Conservation (phyloP, 1,140 invertebrate species). For the Orussus abietinus region DNA sequence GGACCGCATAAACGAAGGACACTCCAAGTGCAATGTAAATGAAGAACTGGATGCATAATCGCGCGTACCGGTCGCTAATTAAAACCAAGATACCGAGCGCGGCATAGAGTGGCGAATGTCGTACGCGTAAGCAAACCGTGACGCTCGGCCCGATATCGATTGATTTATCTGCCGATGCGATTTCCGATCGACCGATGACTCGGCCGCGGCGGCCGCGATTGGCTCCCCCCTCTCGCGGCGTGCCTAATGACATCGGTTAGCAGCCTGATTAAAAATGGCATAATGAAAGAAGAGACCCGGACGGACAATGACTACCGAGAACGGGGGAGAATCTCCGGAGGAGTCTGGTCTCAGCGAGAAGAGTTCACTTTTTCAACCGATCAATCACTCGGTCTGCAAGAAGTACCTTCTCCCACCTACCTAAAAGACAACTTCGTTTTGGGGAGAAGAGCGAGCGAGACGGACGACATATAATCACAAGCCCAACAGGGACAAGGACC, state of each 20-base stretch:
- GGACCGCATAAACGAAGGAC: too few species aligned
- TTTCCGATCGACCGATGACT: constrained; percentile 17
- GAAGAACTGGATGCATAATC: too few species aligned
- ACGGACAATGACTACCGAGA: constrained; percentile 32
- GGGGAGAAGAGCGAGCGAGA: constrained; percentile 1
- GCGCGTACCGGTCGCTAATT: too few species aligned
- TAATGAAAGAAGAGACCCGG: constrained; percentile 40
- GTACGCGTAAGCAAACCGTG: constrained; percentile 25
- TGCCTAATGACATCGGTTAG: constrained; percentile 29
- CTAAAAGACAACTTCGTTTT: constrained; percentile 21
- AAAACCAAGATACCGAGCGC: constrained; percentile 8
- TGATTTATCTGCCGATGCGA: constrained; percentile 36
- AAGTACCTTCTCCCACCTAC: constrained; percentile 35
- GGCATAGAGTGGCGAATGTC: constrained; percentile 13
- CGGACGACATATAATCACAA: constrained; percentile 8
- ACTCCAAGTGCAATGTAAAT: too few species aligned
- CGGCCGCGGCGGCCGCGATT: background rate
- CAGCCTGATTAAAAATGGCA: constrained; percentile 46
- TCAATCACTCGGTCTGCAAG: constrained; percentile 43
- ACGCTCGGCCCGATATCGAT: constrained; percentile 40
- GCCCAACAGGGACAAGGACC: constrained; percentile 11
- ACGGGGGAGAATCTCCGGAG: constrained; percentile 14
- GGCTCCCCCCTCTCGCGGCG: constrained; percentile 12
- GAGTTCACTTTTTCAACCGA: constrained; percentile 40
- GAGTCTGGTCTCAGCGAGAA: constrained; percentile 13